Conservation (phyloP, 2,888 invertebrate genomes). For the Bombyx huttoni region DNA sequence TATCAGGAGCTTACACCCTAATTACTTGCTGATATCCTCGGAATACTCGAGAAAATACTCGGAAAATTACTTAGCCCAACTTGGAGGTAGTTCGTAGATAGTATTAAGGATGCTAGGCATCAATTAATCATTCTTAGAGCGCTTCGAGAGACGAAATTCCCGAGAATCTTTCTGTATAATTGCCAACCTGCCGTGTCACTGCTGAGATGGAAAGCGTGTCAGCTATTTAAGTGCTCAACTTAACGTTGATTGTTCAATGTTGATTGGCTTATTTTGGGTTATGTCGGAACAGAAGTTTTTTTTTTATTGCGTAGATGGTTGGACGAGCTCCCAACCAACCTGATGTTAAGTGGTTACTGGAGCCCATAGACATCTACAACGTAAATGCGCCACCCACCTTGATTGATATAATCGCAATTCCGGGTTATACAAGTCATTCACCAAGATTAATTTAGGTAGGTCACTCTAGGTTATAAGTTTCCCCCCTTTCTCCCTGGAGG, state of each 20-base stretch:
- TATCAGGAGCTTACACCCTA: not conserved
- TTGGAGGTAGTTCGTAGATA: not conserved
- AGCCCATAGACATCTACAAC: no score
- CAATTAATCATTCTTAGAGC: not conserved
- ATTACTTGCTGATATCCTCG: not conserved
- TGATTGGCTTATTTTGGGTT: not conserved
- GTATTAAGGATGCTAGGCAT: not conserved
- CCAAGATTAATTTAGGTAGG: no score
- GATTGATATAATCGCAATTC: no score
- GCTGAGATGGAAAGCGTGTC: not conserved
- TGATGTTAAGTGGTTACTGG: no score
- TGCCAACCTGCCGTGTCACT: not conserved
- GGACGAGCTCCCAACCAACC: no score
- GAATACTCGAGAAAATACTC: not conserved
- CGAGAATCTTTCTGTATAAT: not conserved
- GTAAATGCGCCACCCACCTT: no score
- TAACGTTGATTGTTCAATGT: not conserved
- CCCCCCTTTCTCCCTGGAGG: no score
- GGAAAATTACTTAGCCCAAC: not conserved
- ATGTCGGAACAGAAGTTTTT: not conserved
- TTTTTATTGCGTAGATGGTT: no score
- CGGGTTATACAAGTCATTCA: no score
- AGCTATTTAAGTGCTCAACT: not conserved
- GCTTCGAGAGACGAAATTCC: not conserved
- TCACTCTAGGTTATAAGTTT: no score